Evolutionary conservation across 37 sponge, comb jelly and placozoan genomes (phyloP).

Genomic region (Crambe crambe): DNA sequence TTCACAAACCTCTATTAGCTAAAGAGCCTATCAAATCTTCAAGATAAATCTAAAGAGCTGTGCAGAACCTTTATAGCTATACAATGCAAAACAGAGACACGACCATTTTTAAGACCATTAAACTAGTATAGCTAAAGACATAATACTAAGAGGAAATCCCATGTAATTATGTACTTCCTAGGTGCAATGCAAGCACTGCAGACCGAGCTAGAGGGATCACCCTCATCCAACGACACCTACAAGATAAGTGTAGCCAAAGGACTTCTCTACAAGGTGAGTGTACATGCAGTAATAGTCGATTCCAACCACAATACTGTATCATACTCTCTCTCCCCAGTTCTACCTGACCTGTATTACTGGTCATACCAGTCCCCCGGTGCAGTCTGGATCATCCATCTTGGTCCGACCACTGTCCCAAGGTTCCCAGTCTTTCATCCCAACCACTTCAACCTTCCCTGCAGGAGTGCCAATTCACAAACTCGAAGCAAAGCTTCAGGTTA

Average conservation of each 20-base stretch:
- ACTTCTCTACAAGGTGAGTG: constrained; percentile 79
- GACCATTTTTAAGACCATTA: too few species aligned
- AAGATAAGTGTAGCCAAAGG: constrained; percentile 56
- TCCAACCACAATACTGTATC: not conserved
- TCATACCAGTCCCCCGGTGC: constrained; percentile 32
- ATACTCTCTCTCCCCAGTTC: constrained; percentile 32
- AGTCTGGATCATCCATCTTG: constrained; percentile 58
- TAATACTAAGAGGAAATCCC: not conserved
- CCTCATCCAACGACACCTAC: constrained; percentile 58
- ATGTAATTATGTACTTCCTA: not conserved
- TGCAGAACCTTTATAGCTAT: not conserved
- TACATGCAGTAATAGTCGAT: not conserved
- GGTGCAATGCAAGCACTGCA: constrained; percentile 44
- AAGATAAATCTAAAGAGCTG: not conserved
- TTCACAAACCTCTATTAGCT: too few species aligned
- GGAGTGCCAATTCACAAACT: constrained; percentile 74
- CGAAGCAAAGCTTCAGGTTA: constrained; percentile 53
- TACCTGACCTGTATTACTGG: constrained; percentile 52
- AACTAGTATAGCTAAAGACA: too few species aligned
- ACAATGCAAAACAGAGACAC: too few species aligned
- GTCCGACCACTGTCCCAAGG: constrained; percentile 66
- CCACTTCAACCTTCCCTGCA: constrained; percentile 56
- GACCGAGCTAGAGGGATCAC: constrained; percentile 52
- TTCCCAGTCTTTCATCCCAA: constrained; percentile 48
- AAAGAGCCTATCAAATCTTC: too few species aligned